Evolutionary conservation across 2,888 invertebrate genomes (phyloP).

Genomic region (Melolontha melolontha): DNA sequence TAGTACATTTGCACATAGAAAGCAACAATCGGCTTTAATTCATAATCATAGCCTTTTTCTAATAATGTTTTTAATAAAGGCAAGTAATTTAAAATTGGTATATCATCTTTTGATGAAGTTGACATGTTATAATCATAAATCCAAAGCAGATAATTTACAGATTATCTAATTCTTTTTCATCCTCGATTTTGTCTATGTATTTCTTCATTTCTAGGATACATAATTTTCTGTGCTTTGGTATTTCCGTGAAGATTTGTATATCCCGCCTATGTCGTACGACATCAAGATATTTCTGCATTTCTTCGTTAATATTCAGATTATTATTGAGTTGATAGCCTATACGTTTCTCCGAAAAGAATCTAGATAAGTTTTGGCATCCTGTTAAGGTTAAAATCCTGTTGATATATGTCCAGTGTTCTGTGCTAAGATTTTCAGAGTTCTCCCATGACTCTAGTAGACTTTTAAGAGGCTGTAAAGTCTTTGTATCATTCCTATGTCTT

Average conservation of each 20-base stretch:
- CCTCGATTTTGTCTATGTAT: too few relatives aligned
- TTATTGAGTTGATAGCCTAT: slow-evolving; percentile 10
- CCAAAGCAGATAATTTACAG: too few relatives aligned
- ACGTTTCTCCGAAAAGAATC: neutral
- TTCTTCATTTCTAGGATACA: too few relatives aligned
- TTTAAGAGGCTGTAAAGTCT: neutral
- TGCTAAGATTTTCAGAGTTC: slow-evolving; percentile 6
- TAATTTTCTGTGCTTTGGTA: neutral
- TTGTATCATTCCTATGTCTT: slow-evolving; percentile 15
- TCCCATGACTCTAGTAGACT: neutral
- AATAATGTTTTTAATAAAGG: too few relatives aligned
- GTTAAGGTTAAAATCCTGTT: slow-evolving; percentile 14
- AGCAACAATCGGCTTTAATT: too few relatives aligned
- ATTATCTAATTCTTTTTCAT: too few relatives aligned
- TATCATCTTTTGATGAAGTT: neutral
- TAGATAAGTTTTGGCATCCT: neutral
- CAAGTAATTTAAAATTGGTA: too few relatives aligned
- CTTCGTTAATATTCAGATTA: slow-evolving; percentile 12
- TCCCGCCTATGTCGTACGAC: neutral
- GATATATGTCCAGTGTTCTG: slow-evolving; percentile 33
- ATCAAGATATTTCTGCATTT: slow-evolving; percentile 8
- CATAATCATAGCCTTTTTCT: too few relatives aligned
- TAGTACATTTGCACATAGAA: too few relatives aligned
- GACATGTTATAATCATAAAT: too few relatives aligned
- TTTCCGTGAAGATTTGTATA: neutral